Evolutionary conservation across 30 jellyfish, hydroid and myxozoan genomes (phyloP), one percentile per base, ranked within the genome.

Genomic region (Cassiopea xamachana): DNA sequence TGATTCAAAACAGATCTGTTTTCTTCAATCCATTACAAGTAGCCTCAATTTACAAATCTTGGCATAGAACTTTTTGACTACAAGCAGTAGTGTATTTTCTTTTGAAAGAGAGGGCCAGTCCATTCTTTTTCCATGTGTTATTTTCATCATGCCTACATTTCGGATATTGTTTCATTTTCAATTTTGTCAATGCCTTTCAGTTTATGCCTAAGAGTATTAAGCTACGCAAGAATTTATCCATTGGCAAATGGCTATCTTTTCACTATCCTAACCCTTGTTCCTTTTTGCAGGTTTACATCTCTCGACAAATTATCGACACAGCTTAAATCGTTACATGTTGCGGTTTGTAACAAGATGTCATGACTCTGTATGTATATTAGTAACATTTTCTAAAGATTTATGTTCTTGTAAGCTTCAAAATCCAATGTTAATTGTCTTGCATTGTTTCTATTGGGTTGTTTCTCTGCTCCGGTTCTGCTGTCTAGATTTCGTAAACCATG

Each of bases 291-390:
- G 79, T 96, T 92, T 68, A 68, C 92, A 19, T 98, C 99, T 15
- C 96, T 96, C 17, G 99, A 96, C 44, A 96, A 92, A 77, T 92
- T 98, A 92, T 81, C 98, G 46, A 77, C 97, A 17, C 98, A 92
- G 86, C 94, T 96, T 46, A 83, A 83, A 46, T 80, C 97, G 1
- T 87, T 96, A 50, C 99, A 96, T 70, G 91, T 82, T 2, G 97
- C 98, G 18, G 98, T 96, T 46, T 96, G 99, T 83, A 96, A 96
- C 93, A 96, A 96, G 77, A 92, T 96, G 16, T 87, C 98, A 44
- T 96, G 87, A 91, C 78, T 77, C 51, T 79, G 71, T 50, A 55
- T 58, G 80, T 73, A 73, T 73, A 10, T 7, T 27, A 19, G 13
- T 17, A 59, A 75, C 9, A 8, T 48, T 75, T 8, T 75, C 13